A percentile compares a stretch with the other conserved stretches of the same genome.
Evolutionary conservation across 2,888 invertebrate species (phyloP).

Genomic region (Eilema depressum): DNA sequence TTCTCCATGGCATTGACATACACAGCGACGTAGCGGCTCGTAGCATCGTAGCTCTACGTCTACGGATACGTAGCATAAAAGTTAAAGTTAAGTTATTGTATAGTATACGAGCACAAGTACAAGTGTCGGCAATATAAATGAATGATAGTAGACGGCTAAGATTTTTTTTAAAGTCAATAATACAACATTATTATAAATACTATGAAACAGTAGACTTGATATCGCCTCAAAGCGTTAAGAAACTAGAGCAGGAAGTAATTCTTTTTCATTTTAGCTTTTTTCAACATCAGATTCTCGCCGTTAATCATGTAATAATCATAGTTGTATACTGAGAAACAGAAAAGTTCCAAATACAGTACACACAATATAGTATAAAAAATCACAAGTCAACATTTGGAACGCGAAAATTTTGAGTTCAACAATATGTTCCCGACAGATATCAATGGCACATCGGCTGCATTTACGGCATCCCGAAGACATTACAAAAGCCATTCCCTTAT

Average conservation of each 20-base stretch:
- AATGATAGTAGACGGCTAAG: too few relatives aligned
- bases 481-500: conserved; percentile 86
- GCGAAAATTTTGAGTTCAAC: conserved; percentile 63
- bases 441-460: conserved; percentile 83
- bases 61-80: not conserved
- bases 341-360: not conserved
- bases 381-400: conserved; percentile 15
- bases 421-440: conserved; percentile 75
- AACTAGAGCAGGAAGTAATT: not conserved
- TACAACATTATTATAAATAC: too few relatives aligned
- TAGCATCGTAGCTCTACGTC: not conserved
- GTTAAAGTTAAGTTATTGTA: not conserved
- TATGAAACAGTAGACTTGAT: too few relatives aligned
- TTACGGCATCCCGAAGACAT: conserved; percentile 86
- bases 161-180: too few relatives aligned
- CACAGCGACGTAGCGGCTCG: not conserved
- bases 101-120: too few relatives aligned
- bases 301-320: not conserved
- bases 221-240: not conserved
- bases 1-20: too few relatives aligned
- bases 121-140: too few relatives aligned
- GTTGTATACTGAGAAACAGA: not conserved
- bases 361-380: not conserved
- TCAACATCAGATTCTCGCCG: not conserved
- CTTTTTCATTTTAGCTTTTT: not conserved